phyloP scores from a whole-genome alignment of 2,888 invertebrate species.

The Apeira syringaria region DNA sequence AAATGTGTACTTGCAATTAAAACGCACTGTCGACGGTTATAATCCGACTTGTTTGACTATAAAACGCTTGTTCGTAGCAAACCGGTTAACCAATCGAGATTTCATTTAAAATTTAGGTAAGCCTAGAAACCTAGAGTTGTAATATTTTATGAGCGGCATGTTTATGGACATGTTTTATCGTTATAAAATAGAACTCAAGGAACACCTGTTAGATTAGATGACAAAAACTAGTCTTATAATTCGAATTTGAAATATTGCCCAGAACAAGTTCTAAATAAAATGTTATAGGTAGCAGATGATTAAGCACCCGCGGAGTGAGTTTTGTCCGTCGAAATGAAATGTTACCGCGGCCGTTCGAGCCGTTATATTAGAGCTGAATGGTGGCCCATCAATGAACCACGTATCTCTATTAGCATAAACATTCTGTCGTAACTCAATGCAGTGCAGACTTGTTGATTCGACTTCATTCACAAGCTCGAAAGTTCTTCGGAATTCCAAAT shows the following conservation, averaged over 20 bases:
- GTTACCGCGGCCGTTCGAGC: constrained; percentile 41
- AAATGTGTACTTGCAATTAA: constrained; percentile 27
- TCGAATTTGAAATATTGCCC: constrained; percentile 21
- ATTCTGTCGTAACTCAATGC: constrained; percentile 44
- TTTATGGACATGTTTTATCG: constrained; percentile 24
- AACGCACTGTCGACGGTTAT: constrained; percentile 11
- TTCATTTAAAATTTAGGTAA: constrained; percentile 20
- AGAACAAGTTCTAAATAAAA: constrained; percentile 25
- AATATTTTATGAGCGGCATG: constrained; percentile 19
- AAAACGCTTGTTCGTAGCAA: constrained; percentile 17
- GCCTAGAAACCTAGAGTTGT: constrained; percentile 2
- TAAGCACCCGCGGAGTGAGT: constrained; percentile 30
- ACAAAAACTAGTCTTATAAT: constrained; percentile 18
- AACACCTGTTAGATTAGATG: constrained; percentile 36
- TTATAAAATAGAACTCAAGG: constrained; percentile 22
- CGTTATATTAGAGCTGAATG: constrained; percentile 52
- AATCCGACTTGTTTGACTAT: constrained; percentile 18
- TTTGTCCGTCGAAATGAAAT: constrained; percentile 24
- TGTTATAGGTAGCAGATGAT: constrained; percentile 28
- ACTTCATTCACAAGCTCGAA: constrained; percentile 35
- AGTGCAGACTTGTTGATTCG: constrained; percentile 29
- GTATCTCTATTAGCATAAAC: constrained; percentile 57
- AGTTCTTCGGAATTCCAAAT: constrained; percentile 33
- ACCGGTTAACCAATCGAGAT: constrained; percentile 18
- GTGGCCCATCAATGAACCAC: constrained; percentile 56